phyloP scores from a whole-genome alignment of 2,797 vertebrate species.

The Coregonus sp. region DNA sequence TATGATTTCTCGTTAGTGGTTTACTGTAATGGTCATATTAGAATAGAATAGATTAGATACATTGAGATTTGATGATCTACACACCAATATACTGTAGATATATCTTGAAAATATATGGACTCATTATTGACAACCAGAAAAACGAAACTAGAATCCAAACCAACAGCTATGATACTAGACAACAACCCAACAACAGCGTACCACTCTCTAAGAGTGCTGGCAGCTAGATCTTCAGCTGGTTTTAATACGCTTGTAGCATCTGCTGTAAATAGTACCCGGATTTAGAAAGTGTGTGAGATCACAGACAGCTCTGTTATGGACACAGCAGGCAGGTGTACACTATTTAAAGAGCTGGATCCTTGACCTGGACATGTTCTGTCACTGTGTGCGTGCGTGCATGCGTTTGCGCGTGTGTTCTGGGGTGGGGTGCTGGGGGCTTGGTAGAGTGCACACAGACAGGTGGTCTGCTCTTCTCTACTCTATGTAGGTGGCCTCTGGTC shows the following conservation, averaged over 20 bases:
- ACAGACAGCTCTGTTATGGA: slow-evolving; percentile 58
- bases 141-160: neutral
- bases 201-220: neutral
- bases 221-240: neutral
- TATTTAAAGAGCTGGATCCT: slow-evolving; percentile 71
- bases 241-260: slow-evolving; percentile 30
- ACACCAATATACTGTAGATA: neutral
- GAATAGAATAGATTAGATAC: neutral
- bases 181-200: neutral
- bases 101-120: neutral
- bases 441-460: slow-evolving; percentile 61
- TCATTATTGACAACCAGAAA: no score
- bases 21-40: neutral
- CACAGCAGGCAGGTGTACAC: slow-evolving; percentile 71
- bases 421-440: slow-evolving; percentile 18
- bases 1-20: neutral
- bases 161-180: neutral
- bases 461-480: slow-evolving; percentile 46
- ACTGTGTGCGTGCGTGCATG: neutral
- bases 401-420: neutral
- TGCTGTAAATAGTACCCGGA: slow-evolving; percentile 53
- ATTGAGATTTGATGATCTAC: neutral
- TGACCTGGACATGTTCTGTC: slow-evolving; percentile 61
- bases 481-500: slow-evolving; percentile 65
- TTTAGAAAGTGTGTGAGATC: slow-evolving; percentile 67